Conservation (phyloP, 2,888 invertebrate genomes). For the Apotomis betuletana region DNA sequence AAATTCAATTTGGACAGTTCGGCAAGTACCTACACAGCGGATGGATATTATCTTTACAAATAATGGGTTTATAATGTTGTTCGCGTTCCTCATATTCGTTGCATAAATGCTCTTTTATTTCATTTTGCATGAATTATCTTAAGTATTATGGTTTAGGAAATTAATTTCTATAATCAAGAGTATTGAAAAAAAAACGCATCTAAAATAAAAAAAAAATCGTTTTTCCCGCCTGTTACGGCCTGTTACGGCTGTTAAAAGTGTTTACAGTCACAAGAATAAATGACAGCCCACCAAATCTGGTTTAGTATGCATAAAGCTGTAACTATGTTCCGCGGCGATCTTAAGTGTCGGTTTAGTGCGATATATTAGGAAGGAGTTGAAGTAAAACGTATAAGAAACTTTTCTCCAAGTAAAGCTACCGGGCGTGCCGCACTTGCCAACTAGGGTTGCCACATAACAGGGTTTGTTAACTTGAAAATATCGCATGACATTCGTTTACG, state of each 20-base stretch:
- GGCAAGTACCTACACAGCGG: not conserved
- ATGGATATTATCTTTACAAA: not conserved
- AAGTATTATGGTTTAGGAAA: too few relatives aligned
- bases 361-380: slow-evolving; percentile 59
- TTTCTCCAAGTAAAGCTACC: slow-evolving; percentile 66
- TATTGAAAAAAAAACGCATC: too few relatives aligned
- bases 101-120: too few relatives aligned
- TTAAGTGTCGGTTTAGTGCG: slow-evolving; percentile 54
- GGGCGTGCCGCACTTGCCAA: slow-evolving; percentile 40
- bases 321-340: slow-evolving; percentile 41
- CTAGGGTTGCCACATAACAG: slow-evolving; percentile 33
- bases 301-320: too few relatives aligned
- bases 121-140: too few relatives aligned
- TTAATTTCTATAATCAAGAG: too few relatives aligned
- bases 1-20: not conserved
- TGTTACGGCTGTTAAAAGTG: too few relatives aligned
- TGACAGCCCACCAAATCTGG: too few relatives aligned
- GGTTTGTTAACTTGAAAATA: slow-evolving; percentile 38
- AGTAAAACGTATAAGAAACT: slow-evolving; percentile 68
- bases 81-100: not conserved
- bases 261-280: too few relatives aligned
- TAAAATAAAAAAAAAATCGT: too few relatives aligned
- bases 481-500: slow-evolving; percentile 35
- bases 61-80: not conserved
- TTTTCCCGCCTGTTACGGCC: too few relatives aligned